Evolutionary conservation across 2,797 vertebrate genomes (phyloP).

Genomic region (Xerus rutilus): DNA sequence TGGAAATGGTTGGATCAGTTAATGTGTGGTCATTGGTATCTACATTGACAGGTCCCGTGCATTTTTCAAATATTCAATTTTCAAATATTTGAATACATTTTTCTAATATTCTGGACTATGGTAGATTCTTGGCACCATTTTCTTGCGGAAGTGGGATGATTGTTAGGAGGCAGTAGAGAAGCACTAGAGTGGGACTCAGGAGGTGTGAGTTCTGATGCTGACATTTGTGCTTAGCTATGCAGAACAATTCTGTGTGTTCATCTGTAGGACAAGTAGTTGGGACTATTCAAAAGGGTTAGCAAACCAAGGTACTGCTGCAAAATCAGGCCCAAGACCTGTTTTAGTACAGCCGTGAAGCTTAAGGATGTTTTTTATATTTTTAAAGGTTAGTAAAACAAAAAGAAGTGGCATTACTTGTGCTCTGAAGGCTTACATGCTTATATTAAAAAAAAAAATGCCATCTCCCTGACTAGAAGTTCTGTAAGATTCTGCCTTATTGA

Average conservation of each 20-base stretch:
- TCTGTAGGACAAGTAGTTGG: background rate
- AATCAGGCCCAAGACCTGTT: background rate
- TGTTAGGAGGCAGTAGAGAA: conserved; percentile 8
- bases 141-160: conserved; percentile 41
- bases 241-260: background rate
- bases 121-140: conserved; percentile 54
- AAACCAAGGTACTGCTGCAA: background rate
- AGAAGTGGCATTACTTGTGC: background rate
- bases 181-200: background rate
- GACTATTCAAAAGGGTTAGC: background rate
- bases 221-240: background rate
- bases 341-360: background rate
- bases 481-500: background rate
- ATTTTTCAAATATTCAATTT: conserved; percentile 50
- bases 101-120: conserved; percentile 65
- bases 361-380: conserved; percentile 8
- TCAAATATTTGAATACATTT: background rate
- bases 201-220: background rate
- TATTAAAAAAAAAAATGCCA: background rate
- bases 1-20: conserved; percentile 79
- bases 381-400: conserved; percentile 11
- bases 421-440: background rate
- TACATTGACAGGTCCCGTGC: conserved; percentile 52
- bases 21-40: conserved; percentile 55
- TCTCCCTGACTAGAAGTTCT: background rate